Conservation (phyloP, 53 echinoderm and acorn worm species). For the Pentamera pediparva region DNA sequence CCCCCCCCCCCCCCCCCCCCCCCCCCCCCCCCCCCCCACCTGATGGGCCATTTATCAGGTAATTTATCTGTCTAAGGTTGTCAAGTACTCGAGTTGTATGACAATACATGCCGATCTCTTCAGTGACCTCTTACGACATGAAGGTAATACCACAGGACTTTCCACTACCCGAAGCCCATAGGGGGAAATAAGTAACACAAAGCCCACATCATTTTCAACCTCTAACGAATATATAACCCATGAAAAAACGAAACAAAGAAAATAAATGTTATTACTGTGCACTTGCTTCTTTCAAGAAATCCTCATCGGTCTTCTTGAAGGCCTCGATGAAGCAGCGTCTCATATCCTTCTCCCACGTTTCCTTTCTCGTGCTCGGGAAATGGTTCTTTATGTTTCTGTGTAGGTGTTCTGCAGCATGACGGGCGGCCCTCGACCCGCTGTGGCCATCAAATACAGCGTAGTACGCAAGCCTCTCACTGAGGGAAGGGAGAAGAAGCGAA, state of each 20-base stretch:
- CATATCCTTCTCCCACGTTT: constrained; percentile 79
- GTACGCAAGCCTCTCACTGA: constrained; percentile 75
- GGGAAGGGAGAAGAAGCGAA: not conserved
- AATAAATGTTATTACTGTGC: constrained; percentile 48
- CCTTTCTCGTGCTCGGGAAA: constrained; percentile 61
- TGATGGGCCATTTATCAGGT: too few species aligned
- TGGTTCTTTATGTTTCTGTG: constrained; percentile 59
- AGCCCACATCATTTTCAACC: too few species aligned
- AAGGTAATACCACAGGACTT: too few species aligned
- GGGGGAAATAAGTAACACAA: too few species aligned
- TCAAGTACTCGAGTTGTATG: too few species aligned
- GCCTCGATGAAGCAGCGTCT: constrained; percentile 81
- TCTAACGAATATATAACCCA: too few species aligned
- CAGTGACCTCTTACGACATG: too few species aligned
- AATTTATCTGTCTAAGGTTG: too few species aligned
- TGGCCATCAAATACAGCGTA: constrained; percentile 96
- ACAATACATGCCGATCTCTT: too few species aligned
- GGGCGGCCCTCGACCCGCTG: constrained; percentile 70
- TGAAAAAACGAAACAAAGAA: not conserved
- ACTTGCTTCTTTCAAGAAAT: constrained; percentile 81
- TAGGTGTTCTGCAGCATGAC: constrained; percentile 60
- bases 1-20: too few species aligned
- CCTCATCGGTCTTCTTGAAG: constrained; percentile 85
- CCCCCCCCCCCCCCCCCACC: too few species aligned
- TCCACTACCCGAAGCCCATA: too few species aligned